These are phyloP conservation scores for Cyrtorhinus lividipennis DNA, from an alignment of 1,140 invertebrate species.

Conservation along the genomic window DNA sequence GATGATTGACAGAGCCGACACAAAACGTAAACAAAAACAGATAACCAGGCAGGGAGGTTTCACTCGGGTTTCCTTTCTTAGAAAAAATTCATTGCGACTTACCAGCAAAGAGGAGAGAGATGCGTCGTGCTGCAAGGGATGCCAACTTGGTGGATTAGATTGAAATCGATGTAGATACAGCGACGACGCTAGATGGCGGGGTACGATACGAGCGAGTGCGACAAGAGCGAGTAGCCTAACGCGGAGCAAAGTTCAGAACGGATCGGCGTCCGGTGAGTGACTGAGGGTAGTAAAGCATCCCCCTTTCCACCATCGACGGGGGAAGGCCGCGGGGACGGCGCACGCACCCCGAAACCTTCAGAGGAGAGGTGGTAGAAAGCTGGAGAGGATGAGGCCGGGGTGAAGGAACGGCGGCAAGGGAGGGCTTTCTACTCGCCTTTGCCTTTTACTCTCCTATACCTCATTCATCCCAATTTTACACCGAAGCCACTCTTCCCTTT, in stretches of 20 bases:
- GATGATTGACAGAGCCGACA: too few relatives aligned
- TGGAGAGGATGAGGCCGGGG: too few relatives aligned
- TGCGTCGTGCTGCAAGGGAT: too few relatives aligned
- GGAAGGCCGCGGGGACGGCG: background rate
- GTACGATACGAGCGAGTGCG: background rate
- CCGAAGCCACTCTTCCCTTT: background rate
- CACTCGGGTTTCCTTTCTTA: background rate
- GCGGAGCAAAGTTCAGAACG: background rate
- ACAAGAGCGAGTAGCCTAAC: background rate
- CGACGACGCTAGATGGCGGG: background rate
- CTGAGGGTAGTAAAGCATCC: conserved; percentile 16
- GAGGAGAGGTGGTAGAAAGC: too few relatives aligned
- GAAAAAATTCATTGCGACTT: background rate
- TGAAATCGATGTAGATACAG: too few relatives aligned
- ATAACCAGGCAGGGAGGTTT: background rate
- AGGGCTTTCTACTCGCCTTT: too few relatives aligned
- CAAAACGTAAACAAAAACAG: background rate
- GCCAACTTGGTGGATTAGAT: too few relatives aligned
- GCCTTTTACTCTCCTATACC: too few relatives aligned
- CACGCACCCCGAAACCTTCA: conserved; percentile 15
- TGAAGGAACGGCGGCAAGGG: too few relatives aligned
- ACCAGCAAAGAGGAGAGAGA: background rate
- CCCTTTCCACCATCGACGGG: background rate
- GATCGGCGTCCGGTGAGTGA: conserved; percentile 11
- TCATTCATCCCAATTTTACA: conserved; percentile 16